Evolutionary conservation across 1,140 invertebrate species (phyloP), one percentile per base, ranked within the genome.

Genomic region (Idris sp.): DNA sequence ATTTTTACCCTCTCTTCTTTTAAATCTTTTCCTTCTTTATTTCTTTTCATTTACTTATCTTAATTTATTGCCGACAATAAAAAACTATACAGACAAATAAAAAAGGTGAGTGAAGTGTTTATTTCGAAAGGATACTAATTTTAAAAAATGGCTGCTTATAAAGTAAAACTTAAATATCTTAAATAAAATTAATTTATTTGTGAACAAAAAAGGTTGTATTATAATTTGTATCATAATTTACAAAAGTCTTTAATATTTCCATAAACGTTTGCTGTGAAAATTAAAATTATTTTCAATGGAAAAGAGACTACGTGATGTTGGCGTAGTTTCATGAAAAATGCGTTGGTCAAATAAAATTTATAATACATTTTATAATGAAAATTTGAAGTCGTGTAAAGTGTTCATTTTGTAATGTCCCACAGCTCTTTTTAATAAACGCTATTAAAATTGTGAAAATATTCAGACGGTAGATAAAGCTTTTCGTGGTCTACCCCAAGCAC

Each of bases 401-500:
- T 46, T 61, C 15, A 53, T 69, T 44, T 69, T 69, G n/a, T 54
- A 44, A 69, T 46, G 33, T 25, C 18, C 22, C 31, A 4, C 43
- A 10, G 22, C 28, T 59, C 30, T 51, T 51, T 59, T 33, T 43
- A 69, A 54, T 31, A 31, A 14, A 16, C 22, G 51, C 35, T 69
- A 59, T 51, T 53, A 46, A 73, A 64, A 30, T 58, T 15, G 51
- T 41, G 36, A 16, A 58, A 64, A 49, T 49, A 31, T 11, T 46
- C 30, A 10, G 40, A 8, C 25, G 28, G 28, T 43, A 16, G 48
- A 56, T 62, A 72, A 72, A 62, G 58, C 58, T 14, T 56, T 72
- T 58, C 58, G 49, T 43, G 46, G 68, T 72, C 51, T 49, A 49
- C 68, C 58, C 8, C 41, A 13, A 49, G 68, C 49, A 35, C 56